Evolutionary conservation across 2,888 invertebrate species (phyloP).

Genomic region (Drosophila suboccidentalis): DNA sequence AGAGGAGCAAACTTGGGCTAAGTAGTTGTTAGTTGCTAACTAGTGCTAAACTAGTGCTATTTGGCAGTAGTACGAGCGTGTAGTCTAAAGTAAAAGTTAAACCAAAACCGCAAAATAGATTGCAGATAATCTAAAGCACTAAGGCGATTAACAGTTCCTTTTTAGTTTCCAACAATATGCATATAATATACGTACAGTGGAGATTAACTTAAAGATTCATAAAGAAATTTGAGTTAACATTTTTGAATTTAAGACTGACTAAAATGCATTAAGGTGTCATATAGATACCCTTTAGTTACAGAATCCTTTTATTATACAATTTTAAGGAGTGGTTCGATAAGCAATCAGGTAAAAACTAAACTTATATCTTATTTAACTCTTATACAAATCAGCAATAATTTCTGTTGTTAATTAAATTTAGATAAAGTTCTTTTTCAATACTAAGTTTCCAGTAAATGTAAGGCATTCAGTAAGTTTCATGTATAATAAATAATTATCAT

Average conservation of each 20-base stretch:
- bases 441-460: not conserved
- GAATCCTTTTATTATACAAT: too few species aligned
- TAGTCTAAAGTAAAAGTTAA: slow-evolving; percentile 31
- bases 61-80: slow-evolving; percentile 21
- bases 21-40: slow-evolving; percentile 64
- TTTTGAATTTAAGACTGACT: not conserved
- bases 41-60: slow-evolving; percentile 44
- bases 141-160: slow-evolving; percentile 41
- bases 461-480: not conserved
- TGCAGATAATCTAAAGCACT: slow-evolving; percentile 47
- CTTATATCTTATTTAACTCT: not conserved
- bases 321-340: too few species aligned
- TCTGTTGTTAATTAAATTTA: too few species aligned
- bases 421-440: too few species aligned
- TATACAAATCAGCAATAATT: not conserved
- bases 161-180: slow-evolving; percentile 13
- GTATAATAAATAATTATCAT: not conserved
- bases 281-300: too few species aligned
- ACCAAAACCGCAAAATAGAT: slow-evolving; percentile 42
- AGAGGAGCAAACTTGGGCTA: slow-evolving; percentile 51
- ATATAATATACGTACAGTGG: not conserved
- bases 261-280: too few species aligned
- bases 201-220: not conserved
- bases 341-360: too few species aligned
- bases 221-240: not conserved